Conservation (phyloP, 2,113 vertebrate species). For the Theristicus caerulescens region DNA sequence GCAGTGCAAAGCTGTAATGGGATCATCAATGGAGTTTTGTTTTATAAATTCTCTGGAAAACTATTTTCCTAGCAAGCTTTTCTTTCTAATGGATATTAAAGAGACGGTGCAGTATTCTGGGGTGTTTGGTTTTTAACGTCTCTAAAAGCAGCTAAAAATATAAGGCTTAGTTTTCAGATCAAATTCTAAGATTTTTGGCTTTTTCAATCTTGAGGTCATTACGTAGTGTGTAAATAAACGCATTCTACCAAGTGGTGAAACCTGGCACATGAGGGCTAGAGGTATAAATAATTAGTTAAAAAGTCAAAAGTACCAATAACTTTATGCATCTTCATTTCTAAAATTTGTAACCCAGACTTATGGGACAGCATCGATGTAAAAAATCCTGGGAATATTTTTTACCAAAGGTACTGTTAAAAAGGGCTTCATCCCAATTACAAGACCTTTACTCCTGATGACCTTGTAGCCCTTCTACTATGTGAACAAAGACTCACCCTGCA, state of each 20-base stretch:
- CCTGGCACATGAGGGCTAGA: not conserved
- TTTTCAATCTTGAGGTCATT: not conserved
- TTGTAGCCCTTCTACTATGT: not conserved
- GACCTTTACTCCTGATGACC: not conserved
- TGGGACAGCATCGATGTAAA: not conserved
- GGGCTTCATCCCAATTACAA: accelerated
- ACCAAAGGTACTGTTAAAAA: not conserved
- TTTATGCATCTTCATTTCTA: not conserved
- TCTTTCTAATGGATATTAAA: not conserved
- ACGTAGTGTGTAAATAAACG: accelerated
- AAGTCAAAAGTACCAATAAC: not conserved
- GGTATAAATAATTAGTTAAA: not conserved
- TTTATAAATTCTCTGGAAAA: not conserved
- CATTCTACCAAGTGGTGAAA: not conserved
- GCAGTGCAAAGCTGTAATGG: not conserved
- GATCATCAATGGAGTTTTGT: not conserved
- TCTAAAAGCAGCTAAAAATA: not conserved
- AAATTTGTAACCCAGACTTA: not conserved
- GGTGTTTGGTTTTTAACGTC: not conserved
- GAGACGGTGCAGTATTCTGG: not conserved
- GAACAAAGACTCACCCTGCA: not conserved
- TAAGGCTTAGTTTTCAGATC: not conserved
- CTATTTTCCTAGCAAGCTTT: not conserved
- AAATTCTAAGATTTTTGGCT: not conserved
- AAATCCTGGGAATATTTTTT: not conserved